A percentile compares a stretch with the other conserved stretches of the same genome.
These are phyloP conservation scores for Xestia ashworthii DNA, from an alignment of 2,888 invertebrate species.

Conservation along the genomic window DNA sequence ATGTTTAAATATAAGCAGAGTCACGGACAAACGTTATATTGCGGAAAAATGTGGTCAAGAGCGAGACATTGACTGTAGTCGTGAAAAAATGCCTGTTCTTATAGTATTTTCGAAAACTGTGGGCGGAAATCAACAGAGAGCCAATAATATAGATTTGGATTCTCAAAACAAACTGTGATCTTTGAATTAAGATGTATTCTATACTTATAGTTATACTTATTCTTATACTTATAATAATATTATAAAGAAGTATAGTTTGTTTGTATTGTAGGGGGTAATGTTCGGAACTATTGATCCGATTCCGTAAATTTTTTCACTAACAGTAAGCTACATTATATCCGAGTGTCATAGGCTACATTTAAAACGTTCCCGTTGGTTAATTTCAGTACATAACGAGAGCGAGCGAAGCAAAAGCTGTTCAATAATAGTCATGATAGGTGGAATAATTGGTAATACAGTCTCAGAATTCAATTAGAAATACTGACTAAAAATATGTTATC, in stretches of 20 bases:
- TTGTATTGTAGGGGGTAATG: too few relatives aligned
- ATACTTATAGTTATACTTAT: too few relatives aligned
- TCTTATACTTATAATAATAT: too few relatives aligned
- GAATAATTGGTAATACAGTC: background rate
- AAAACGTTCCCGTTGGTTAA: too few relatives aligned
- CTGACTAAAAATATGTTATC: background rate
- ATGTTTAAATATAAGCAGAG: constrained; percentile 58
- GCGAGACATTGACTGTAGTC: constrained; percentile 30
- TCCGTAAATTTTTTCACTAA: too few relatives aligned
- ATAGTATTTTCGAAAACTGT: background rate
- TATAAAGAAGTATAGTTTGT: too few relatives aligned
- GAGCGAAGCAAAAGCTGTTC: too few relatives aligned
- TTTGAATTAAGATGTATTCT: background rate
- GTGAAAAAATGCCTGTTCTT: background rate
- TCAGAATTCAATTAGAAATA: background rate
- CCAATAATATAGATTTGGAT: background rate
- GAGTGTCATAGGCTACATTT: too few relatives aligned
- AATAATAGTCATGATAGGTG: background rate
- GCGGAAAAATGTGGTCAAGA: constrained; percentile 39
- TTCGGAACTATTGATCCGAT: too few relatives aligned
- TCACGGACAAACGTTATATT: constrained; percentile 43
- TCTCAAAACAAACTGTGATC: background rate
- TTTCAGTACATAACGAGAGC: too few relatives aligned
- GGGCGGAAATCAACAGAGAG: background rate
- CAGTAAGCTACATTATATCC: too few relatives aligned